Evolutionary conservation across 2,113 vertebrate species (phyloP).

Genomic region (Psammodynastes pulverulentus): DNA sequence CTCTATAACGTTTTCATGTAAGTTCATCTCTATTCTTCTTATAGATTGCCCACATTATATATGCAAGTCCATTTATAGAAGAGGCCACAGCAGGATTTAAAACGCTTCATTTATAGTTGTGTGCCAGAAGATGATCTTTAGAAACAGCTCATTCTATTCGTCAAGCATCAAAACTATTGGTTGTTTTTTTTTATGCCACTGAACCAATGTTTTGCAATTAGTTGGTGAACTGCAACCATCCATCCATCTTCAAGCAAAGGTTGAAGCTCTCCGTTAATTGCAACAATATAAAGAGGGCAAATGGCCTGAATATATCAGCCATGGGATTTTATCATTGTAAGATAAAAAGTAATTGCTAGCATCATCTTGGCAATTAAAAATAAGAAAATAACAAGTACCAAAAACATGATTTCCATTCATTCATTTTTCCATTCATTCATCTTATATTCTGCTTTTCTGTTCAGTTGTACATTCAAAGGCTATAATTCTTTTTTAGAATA

Average conservation of each 20-base stretch:
- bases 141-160: not conserved
- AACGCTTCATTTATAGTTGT: not conserved
- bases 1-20: not conserved
- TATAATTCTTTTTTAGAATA: not conserved
- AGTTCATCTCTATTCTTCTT: not conserved
- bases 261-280: not conserved
- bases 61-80: not conserved
- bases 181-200: not conserved
- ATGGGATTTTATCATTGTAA: not conserved
- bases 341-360: not conserved
- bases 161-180: not conserved
- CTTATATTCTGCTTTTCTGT: not conserved
- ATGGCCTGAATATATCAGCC: not conserved
- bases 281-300: not conserved
- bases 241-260: not conserved
- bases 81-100: not conserved
- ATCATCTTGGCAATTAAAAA: not conserved
- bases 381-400: not conserved
- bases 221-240: not conserved
- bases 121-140: not conserved
- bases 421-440: not conserved
- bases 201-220: not conserved
- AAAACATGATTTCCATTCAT: not conserved
- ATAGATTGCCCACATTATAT: not conserved
- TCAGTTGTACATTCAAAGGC: not conserved